phyloP scores from a whole-genome alignment of 2,888 invertebrate genomes.

The Oligia strigilis region DNA sequence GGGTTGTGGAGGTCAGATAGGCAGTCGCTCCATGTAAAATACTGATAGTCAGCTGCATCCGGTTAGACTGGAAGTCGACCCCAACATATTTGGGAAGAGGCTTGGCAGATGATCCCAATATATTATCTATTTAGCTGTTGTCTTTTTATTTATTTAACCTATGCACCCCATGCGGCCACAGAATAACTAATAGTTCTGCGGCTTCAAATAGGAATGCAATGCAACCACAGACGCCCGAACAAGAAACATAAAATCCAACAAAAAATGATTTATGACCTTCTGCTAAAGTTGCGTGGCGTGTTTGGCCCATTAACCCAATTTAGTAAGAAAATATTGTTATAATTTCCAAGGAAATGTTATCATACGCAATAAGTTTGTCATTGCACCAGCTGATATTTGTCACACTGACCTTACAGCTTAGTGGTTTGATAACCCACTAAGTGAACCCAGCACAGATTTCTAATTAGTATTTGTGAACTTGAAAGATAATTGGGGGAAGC shows the following conservation, averaged over 20 bases:
- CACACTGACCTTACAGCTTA: conserved; percentile 3
- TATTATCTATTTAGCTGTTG: too few species aligned
- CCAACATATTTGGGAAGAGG: too few species aligned
- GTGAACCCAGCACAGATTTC: conserved; percentile 1
- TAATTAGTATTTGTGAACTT: conserved; percentile 23
- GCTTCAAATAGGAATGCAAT: neutral
- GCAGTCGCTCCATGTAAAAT: too few species aligned
- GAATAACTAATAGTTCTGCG: too few species aligned
- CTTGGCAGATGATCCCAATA: too few species aligned
- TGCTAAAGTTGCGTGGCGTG: neutral
- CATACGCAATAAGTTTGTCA: conserved; percentile 12
- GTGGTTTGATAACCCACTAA: conserved; percentile 27
- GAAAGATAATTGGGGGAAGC: conserved; percentile 1
- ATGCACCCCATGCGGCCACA: neutral
- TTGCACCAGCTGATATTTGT: conserved; percentile 1
- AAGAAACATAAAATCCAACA: neutral
- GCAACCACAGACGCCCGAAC: neutral
- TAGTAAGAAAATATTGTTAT: neutral
- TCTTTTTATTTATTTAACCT: neutral
- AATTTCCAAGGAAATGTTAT: neutral
- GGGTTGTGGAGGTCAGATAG: too few species aligned
- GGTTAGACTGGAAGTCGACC: too few species aligned
- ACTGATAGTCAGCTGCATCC: too few species aligned
- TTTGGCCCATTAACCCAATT: conserved; percentile 13
- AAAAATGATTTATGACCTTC: neutral